Base-by-base conservation (phyloP, 37 sponge, comb jelly and placozoan genomes). In the Corticium candelabrum region DNA sequence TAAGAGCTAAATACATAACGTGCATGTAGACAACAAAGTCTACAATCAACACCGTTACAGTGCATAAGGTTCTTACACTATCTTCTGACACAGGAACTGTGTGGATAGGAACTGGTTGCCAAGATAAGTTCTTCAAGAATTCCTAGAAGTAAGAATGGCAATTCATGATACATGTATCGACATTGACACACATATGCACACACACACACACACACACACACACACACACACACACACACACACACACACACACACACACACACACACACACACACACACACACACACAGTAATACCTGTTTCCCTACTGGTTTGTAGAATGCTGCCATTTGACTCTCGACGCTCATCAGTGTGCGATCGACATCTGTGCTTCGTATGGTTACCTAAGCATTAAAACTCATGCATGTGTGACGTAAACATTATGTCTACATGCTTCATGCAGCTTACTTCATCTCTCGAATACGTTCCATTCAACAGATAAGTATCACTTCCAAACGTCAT, bases 271-370 rank as follows among this genome's bases (percentile, higher is more conserved):
- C n/a, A n/a, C n/a, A 2, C 37, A 27, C 29, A 37, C 81, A 41
- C 68, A 88, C n/a, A n/a, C n/a, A n/a, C n/a, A n/a, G n/a, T n/a
- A n/a, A n/a, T n/a, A n/a, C 90, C 77, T 90, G 84, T 5, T 73
- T 72, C 1, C 34, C 80, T 3, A n/a, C 33, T 0, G 93, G 93
- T 11, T 76, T 83, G 77, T 84, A 98, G 39, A 98, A 50, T 7
- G 82, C 90, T 15, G 93, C 77, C 34, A 98, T 75, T 69, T 87
- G 85, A 35, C 82, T 41, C 77, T 86, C 77, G 0, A 82, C 99
- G 81, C 93, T 91, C 99, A 98, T 98, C 39, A 98, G 77, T 4
- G 99, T 98, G 31, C 99, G 92, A 67, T 98, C 99, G 37, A 80
- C 80, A 79, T 98, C 93, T 32, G 99, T 98, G 41, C 95, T 94